Evolutionary conservation across 2,797 vertebrate species (phyloP).

Genomic region (Enteromius viviparus): DNA sequence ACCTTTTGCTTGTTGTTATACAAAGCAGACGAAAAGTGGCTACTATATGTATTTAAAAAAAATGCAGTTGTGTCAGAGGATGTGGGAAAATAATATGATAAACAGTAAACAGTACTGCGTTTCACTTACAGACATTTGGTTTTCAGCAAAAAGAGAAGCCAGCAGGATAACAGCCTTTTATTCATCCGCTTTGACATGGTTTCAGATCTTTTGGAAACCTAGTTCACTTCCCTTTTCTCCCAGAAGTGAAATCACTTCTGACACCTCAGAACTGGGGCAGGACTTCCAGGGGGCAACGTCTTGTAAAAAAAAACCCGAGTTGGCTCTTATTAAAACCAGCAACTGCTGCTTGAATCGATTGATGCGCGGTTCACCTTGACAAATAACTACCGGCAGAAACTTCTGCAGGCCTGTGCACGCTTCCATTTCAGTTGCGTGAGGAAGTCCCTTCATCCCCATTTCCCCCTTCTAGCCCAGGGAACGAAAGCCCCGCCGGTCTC

Average conservation of each 20-base stretch:
- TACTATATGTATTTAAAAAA: not conserved
- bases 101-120: not conserved
- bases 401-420: constrained; percentile 18
- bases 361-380: constrained; percentile 6
- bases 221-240: constrained; percentile 24
- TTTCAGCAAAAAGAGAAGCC: not conserved
- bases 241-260: constrained; percentile 27
- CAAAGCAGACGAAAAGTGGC: not conserved
- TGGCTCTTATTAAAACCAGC: constrained; percentile 49
- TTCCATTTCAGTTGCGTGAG: not conserved
- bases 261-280: constrained; percentile 38
- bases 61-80: constrained; percentile 1
- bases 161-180: not conserved
- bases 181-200: constrained; percentile 22
- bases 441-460: not conserved
- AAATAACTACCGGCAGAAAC: constrained; percentile 26
- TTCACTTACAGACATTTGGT: constrained; percentile 18
- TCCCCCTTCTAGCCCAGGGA: not conserved
- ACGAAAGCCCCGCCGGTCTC: not conserved
- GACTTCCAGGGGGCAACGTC: constrained; percentile 16
- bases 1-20: constrained; percentile 14
- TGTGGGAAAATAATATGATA: not conserved
- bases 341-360: constrained; percentile 13
- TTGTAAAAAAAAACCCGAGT: not conserved
- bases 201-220: constrained; percentile 37